Percentiles rank a stretch among this genome's conserved stretches.
Conservation (phyloP, 2,113 vertebrate species). For the Tragelaphus imberbis region DNA sequence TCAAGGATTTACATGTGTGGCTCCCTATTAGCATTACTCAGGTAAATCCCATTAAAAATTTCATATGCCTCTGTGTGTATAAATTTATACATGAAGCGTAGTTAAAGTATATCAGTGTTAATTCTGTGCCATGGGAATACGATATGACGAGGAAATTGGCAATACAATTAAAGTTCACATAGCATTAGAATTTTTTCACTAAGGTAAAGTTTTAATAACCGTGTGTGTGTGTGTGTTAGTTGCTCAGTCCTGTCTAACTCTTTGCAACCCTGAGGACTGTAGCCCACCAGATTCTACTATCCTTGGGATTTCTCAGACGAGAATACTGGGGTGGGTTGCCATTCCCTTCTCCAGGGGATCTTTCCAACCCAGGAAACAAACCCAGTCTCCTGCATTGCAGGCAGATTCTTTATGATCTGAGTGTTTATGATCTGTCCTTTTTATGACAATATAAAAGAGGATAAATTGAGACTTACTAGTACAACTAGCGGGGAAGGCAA, state of each 20-base stretch:
- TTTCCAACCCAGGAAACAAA: neutral
- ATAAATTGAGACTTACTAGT: conserved; percentile 15
- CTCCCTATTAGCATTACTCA: conserved; percentile 15
- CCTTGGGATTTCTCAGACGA: neutral
- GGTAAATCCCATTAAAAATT: conserved; percentile 65
- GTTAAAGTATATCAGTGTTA: conserved; percentile 49
- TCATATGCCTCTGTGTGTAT: conserved; percentile 45
- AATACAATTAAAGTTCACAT: conserved; percentile 48
- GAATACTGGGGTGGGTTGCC: neutral
- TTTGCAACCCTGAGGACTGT: neutral
- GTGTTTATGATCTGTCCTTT: neutral
- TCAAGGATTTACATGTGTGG: conserved; percentile 51
- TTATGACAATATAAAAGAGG: conserved; percentile 35
- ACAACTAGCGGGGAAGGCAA: too few species aligned
- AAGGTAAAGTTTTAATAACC: conserved; percentile 17
- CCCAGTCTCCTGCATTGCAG: neutral
- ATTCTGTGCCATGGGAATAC: conserved; percentile 11
- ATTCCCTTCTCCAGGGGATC: neutral
- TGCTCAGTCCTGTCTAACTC: neutral
- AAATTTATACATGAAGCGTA: conserved; percentile 53
- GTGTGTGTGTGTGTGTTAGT: neutral
- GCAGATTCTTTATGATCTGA: neutral
- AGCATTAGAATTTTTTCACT: conserved; percentile 55
- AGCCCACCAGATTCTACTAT: neutral
- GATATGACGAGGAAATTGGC: conserved; percentile 24